phyloP scores from a whole-genome alignment of 2,797 vertebrate species.

The Loris lydekkerianus region DNA sequence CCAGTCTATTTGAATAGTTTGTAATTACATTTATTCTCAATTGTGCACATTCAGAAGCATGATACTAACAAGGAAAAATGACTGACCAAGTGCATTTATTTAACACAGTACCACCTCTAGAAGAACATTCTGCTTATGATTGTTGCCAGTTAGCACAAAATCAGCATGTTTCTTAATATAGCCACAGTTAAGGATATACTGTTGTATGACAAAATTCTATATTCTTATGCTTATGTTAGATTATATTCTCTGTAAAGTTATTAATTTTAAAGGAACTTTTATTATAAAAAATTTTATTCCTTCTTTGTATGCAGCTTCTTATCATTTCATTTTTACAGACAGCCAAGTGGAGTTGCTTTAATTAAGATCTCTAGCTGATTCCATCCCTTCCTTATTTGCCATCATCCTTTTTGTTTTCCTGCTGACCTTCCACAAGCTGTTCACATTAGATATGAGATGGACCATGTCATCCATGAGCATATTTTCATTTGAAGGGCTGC shows the following conservation, averaged over 20 bases:
- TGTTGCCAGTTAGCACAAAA: constrained; percentile 69
- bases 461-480: constrained; percentile 61
- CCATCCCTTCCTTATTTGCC: constrained; percentile 18
- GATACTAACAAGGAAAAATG: constrained; percentile 76
- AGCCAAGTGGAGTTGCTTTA: constrained; percentile 16
- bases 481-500: constrained; percentile 72
- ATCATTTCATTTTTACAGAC: not conserved
- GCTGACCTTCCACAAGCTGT: constrained; percentile 78
- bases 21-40: constrained; percentile 74
- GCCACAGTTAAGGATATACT: constrained; percentile 63
- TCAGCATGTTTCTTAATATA: constrained; percentile 69
- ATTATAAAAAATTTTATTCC: constrained; percentile 31
- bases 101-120: constrained; percentile 57
- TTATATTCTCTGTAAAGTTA: constrained; percentile 48
- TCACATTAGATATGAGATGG: constrained; percentile 72
- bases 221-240: constrained; percentile 56
- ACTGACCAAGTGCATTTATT: constrained; percentile 53
- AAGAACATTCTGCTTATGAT: constrained; percentile 53
- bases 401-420: constrained; percentile 50
- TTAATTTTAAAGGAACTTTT: constrained; percentile 12
- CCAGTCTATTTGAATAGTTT: constrained; percentile 73
- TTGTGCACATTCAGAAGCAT: constrained; percentile 1
- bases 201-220: constrained; percentile 52
- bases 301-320: constrained; percentile 15
- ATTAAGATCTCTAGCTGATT: constrained; percentile 62